Evolutionary conservation across 2,797 vertebrate species (phyloP).

Genomic region (Mus minutoides): DNA sequence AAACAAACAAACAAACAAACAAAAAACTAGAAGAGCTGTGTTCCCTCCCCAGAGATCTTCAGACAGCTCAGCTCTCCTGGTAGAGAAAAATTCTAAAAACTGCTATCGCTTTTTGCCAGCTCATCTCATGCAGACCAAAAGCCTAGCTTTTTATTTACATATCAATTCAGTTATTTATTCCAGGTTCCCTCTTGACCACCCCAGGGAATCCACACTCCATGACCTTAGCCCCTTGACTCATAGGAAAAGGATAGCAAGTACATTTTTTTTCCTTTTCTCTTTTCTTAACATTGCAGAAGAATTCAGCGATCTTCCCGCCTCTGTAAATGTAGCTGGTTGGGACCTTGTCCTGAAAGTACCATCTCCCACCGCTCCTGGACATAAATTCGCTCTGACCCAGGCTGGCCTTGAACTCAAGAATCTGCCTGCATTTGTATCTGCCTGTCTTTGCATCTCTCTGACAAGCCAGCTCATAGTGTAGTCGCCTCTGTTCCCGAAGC

Average conservation of each 20-base stretch:
- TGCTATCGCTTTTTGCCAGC: neutral
- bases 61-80: neutral
- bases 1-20: too few relatives aligned
- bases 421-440: neutral
- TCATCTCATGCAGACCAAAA: neutral
- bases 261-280: neutral
- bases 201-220: neutral
- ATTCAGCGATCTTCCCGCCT: neutral
- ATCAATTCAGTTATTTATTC: neutral
- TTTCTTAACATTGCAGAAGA: neutral
- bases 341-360: neutral
- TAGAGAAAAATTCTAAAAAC: neutral
- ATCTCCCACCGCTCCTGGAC: neutral
- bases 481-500: neutral
- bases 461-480: neutral
- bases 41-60: neutral
- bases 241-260: neutral
- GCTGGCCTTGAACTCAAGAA: neutral
- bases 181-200: neutral
- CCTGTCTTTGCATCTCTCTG: neutral
- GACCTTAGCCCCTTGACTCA: neutral
- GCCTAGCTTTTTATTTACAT: neutral
- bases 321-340: neutral
- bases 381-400: neutral
- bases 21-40: neutral